These are phyloP conservation scores for Anneissia japonica DNA, from an alignment of 35 echinoderm and acorn worm species.

Conservation along the genomic window DNA sequence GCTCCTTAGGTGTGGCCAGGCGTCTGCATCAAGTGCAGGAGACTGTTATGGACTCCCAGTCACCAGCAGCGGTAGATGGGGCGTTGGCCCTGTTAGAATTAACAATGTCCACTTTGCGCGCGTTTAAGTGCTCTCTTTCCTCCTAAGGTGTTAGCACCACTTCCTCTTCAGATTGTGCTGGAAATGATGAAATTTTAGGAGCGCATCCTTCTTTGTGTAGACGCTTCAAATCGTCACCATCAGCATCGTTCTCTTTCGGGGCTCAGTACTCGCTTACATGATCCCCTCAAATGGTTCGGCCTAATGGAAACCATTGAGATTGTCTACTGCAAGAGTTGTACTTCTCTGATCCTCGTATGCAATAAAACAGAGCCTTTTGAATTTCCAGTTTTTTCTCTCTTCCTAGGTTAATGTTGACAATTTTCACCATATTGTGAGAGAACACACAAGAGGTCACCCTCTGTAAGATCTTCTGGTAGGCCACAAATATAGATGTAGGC, in stretches of 20 bases:
- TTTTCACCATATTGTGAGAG: conserved; percentile 96
- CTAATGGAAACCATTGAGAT: conserved; percentile 86
- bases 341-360: conserved; percentile 91
- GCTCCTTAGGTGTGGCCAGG: too few relatives aligned
- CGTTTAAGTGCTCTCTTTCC: too few relatives aligned
- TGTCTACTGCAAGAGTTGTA: conserved; percentile 85
- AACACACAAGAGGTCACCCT: conserved; percentile 73
- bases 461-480: conserved; percentile 69
- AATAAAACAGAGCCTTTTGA: conserved; percentile 87
- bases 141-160: too few relatives aligned
- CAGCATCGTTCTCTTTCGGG: conserved; percentile 80
- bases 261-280: conserved; percentile 70
- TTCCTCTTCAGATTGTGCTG: conserved; percentile 29
- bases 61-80: too few relatives aligned
- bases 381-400: conserved; percentile 88
- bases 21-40: too few relatives aligned
- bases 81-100: too few relatives aligned
- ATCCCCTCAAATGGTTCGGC: conserved; percentile 63
- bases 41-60: too few relatives aligned
- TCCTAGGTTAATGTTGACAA: conserved; percentile 91
- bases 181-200: conserved; percentile 59
- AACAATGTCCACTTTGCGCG: too few relatives aligned
- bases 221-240: conserved; percentile 63
- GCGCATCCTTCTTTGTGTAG: conserved; percentile 76
- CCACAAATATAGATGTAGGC: conserved; percentile 84